Base-by-base conservation (phyloP, 2,888 invertebrate species). In the Pristionchus exspectatus region DNA sequence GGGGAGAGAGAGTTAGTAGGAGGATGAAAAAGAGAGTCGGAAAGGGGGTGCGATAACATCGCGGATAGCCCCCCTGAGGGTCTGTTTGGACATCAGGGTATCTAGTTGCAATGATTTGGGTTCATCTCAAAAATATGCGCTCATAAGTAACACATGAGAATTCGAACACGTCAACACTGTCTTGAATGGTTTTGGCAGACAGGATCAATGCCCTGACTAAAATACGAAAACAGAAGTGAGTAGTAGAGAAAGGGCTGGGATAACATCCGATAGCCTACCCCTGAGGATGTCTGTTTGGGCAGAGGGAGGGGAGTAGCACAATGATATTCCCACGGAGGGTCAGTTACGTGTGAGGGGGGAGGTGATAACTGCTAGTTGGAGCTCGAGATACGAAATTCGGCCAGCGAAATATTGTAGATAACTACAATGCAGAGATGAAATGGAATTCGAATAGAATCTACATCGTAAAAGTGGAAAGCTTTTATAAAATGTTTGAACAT, bases 331-430 rank as follows among this genome's bases (percentile, higher is more conserved):
- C 81, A 81, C 50, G 24, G 63, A 44, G 81, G 50, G 44, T 81
- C 81, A 81, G n/a, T 81, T 81, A 81, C 81, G 50, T n/a, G 81
- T 24, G 81, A 77, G 50, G 44, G 50, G 44, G 44, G 72, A 74
- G 30, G 74, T 74, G 74, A 74, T 74, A 74, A 74, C 74, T 74
- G 38, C 4, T 38, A 21, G 10, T 63, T 21, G 24, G 10, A 63
- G 63, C 18, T 59, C 4, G 24, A 21, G 24, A 59, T 59, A 59
- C 59, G 21, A 59, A 18, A 59, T 59, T 59, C 4, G 24, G 5
- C 24, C 59, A 5, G 59, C 14, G 18, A 59, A 14, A 56, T 14
- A 56, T n/a, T 9, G 12, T 18, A 59, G 59, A 18, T 1, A 54
- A 54, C 54, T 54, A 54, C 14, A 12, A 59, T 24, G 59, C 21